Evolutionary conservation across 2,113 vertebrate genomes (phyloP), one percentile per base, ranked within the genome.

Genomic region (Pseudonaja textilis): DNA sequence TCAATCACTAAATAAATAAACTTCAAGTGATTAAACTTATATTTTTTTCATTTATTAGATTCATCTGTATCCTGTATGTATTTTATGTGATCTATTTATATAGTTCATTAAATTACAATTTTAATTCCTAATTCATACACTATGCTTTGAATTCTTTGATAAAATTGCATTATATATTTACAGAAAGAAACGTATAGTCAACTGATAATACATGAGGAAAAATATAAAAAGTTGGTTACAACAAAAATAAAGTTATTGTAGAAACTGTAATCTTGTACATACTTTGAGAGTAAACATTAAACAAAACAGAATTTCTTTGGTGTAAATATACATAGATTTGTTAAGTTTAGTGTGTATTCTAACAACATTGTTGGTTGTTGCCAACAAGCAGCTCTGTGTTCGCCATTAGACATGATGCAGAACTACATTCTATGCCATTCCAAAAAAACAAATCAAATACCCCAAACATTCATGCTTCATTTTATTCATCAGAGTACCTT

Each of bases 1-100:
- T 50, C 47, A 50, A 50, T 50, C 7, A 50, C 9, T 50, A 9
- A 50, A 50, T 50, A 50, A 50, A 50, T 50, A 50, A 50, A 47
- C 39, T 92, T 89, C 81, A 92, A 45, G 85, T 57, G 50, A 61
- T 45, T 87, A 23, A 56, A 56, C 47, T 89, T 55, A 88, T 89
- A 89, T 89, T 23, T 92, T 92, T 22, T 47, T 50, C 89, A 85
- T 57, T 89, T 64, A 57, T 57, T 29, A 81, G 54, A 16, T 16
- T n/a, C 52, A 85, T 85, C 52, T 92, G 64, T 59, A 56, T 85
- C 9, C 64, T 88, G 47, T 69, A 47, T 54, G 45, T 42, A 16
- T 42, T 92, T 52, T 29, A 26, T 54, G 57, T 74, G 88, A 88
- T 92, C 87, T 55, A 23, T 92, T 52, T 23, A 16, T 18, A 52